Evolutionary conservation across 1,140 invertebrate genomes (phyloP).

Genomic region (Proales similis): DNA sequence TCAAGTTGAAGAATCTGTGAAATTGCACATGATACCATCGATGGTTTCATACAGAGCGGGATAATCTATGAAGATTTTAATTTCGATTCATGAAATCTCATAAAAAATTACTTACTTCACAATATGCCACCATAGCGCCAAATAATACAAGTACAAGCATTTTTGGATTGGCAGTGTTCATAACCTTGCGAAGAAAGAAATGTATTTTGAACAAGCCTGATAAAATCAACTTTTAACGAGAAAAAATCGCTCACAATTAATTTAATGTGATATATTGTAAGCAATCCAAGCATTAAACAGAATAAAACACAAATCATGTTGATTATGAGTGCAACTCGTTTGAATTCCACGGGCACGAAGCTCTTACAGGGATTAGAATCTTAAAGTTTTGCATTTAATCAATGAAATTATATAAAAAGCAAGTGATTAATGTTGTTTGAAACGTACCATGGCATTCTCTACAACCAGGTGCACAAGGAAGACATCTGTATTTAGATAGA

Average conservation of each 20-base stretch:
- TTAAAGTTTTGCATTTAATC: too few relatives aligned
- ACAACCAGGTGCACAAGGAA: too few relatives aligned
- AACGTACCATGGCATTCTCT: too few relatives aligned
- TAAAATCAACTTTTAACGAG: too few relatives aligned
- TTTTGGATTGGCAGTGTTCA: constrained; percentile 24
- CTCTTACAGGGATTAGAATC: constrained; percentile 31
- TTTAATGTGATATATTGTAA: constrained; percentile 18
- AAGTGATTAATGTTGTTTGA: too few relatives aligned
- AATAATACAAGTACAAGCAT: constrained; percentile 31
- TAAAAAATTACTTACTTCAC: too few relatives aligned
- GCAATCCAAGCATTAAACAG: constrained; percentile 3
- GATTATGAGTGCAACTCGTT: constrained; percentile 26
- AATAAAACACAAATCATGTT: constrained; percentile 14
- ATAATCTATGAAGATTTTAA: too few relatives aligned
- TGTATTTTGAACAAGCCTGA: too few relatives aligned
- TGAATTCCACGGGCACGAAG: constrained; percentile 10
- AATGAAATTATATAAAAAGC: too few relatives aligned
- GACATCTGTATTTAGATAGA: too few relatives aligned
- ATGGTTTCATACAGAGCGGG: constrained; percentile 22
- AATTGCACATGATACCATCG: constrained; percentile 18
- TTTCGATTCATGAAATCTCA: too few relatives aligned
- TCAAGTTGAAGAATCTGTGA: constrained; percentile 26
- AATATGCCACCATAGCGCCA: constrained; percentile 35
- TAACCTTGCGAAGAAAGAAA: constrained; percentile 7
- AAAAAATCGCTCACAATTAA: too few relatives aligned